Evolutionary conservation across 2,797 vertebrate genomes (phyloP).

Genomic region (Enoplosus armatus): DNA sequence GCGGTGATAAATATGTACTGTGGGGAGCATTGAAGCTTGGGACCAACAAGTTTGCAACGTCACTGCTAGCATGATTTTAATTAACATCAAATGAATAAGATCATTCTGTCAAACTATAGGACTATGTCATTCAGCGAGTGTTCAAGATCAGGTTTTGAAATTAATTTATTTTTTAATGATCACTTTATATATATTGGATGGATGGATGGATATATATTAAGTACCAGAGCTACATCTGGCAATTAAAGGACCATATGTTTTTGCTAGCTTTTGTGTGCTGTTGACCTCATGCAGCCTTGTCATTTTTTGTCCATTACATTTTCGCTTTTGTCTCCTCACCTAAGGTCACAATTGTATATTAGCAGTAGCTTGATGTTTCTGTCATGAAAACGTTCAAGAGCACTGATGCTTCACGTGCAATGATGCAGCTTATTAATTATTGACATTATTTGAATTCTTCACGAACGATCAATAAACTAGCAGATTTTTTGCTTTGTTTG

Average conservation of each 20-base stretch:
- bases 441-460: not conserved
- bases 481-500: not conserved
- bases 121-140: not conserved
- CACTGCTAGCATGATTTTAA: constrained; percentile 21
- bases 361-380: not conserved
- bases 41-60: constrained; percentile 10
- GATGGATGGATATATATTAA: too few species aligned
- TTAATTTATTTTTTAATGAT: not conserved
- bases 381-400: not conserved
- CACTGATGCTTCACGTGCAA: not conserved
- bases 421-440: not conserved
- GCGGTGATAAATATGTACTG: constrained; percentile 62
- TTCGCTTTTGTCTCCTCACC: too few species aligned
- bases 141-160: not conserved
- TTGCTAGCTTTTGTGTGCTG: not conserved
- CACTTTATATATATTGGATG: not conserved
- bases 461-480: not conserved
- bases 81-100: not conserved
- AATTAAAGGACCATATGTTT: not conserved
- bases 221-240: not conserved
- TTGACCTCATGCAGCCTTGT: not conserved
- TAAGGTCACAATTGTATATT: not conserved
- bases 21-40: constrained; percentile 22
- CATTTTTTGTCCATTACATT: not conserved
- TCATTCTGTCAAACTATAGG: constrained; percentile 2